Evolutionary conservation across 2,797 vertebrate species (phyloP), one percentile per base, ranked within the genome.

Genomic region (Gymnoscopelus braueri): DNA sequence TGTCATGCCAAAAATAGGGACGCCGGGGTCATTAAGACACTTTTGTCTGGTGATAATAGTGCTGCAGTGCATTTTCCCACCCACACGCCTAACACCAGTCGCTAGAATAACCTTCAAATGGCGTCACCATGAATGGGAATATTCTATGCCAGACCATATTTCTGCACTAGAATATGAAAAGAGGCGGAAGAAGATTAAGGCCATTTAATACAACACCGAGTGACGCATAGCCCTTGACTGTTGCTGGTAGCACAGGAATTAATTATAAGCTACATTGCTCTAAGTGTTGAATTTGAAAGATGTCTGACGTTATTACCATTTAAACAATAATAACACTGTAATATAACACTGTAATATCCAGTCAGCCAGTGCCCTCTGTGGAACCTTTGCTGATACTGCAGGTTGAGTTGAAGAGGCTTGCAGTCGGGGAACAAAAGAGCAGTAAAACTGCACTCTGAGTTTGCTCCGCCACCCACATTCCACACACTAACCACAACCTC

Each of bases 301-400:
- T 23, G 32, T 60, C 13, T 60, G 35, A 15, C 39, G 15, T 39
- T 13, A 26, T 44, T 12, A 3, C 48, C 4, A 2, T 26, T 54
- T 57, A 66, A 11, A 15, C 8, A 14, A 3, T 10, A 15, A 39
- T 23, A 39, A 49, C 5, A 19, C 23, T 8, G 39, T 19, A 19
- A 19, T 19, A 19, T 19, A 19, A 19, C 19, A 19, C 19, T 19
- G 8, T 65, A 53, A 67, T 14, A 60, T 0, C 7, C 54, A 74
- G 83, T 79, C 26, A 26, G 2, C 60, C 62, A 65, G 69, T 59
- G 70, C 88, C 89, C 86, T 69, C 90, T 91, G 71, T 72, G 76
- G 90, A 78, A 3, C 69, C 2, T 62, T 56, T 26, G 51, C 44
- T 52, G 62, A 55, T 6, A 48, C 69, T 74, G 67, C 82, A 81